Conservation (phyloP, 2,888 invertebrate species). For the Harpalus rubripes region DNA sequence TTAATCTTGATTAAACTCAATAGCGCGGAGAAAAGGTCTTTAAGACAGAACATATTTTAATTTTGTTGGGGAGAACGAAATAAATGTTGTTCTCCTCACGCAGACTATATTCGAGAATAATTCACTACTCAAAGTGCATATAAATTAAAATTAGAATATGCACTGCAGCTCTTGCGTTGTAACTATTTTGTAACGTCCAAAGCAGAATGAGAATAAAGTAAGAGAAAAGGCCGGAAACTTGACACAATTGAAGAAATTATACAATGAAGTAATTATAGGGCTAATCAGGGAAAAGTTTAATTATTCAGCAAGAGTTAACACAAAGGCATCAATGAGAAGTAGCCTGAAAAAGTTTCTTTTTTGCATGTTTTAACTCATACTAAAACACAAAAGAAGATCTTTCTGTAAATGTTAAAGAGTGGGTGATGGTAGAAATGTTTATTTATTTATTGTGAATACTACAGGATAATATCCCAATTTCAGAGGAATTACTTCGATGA, state of each 20-base stretch:
- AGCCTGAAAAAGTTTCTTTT: constrained; percentile 36
- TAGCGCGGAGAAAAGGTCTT: constrained; percentile 2
- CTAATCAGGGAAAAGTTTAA: constrained; percentile 36
- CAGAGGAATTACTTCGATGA: too few relatives aligned
- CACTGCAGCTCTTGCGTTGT: not conserved
- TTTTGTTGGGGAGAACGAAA: constrained; percentile 22
- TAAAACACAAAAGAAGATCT: too few relatives aligned
- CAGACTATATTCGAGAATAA: not conserved
- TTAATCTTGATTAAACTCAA: constrained; percentile 48
- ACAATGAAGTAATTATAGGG: constrained; percentile 35
- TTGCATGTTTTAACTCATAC: constrained; percentile 1
- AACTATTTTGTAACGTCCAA: not conserved
- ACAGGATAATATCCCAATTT: too few relatives aligned
- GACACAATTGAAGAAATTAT: constrained; percentile 28
- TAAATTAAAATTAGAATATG: not conserved
- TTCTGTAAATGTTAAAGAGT: too few relatives aligned
- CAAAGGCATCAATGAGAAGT: constrained; percentile 31
- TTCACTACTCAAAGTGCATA: constrained; percentile 20
- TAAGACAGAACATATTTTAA: constrained; percentile 32
- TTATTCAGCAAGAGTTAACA: constrained; percentile 28
- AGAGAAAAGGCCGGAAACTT: constrained; percentile 6
- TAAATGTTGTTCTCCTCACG: constrained; percentile 9
- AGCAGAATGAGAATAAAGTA: not conserved
- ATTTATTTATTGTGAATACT: too few relatives aligned
- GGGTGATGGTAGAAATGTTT: too few relatives aligned